Conservation (phyloP, 2,113 vertebrate species). For the Furnarius figulus region DNA sequence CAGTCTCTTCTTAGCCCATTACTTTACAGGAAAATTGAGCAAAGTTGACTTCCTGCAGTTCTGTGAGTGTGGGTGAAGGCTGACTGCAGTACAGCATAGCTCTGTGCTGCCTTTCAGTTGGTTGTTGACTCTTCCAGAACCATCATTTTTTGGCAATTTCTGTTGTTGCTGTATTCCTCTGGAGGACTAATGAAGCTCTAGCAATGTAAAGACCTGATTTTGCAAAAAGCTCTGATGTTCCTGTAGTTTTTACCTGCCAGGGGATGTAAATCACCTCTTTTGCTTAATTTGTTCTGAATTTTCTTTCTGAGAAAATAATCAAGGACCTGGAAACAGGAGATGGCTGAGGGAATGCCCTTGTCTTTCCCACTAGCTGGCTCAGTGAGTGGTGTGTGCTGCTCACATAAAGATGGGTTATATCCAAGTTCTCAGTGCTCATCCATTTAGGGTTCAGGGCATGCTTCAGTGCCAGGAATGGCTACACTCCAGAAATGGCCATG, state of each 20-base stretch:
- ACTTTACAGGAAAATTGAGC: neutral
- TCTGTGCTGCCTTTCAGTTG: neutral
- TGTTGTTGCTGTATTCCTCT: neutral
- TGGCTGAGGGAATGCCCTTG: neutral
- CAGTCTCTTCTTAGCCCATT: neutral
- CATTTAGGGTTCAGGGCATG: neutral
- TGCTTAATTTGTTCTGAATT: neutral
- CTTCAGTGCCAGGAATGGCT: neutral
- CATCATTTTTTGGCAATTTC: neutral
- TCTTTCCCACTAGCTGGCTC: neutral
- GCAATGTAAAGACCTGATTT: neutral
- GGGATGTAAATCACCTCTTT: neutral
- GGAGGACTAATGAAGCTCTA: rapidly evolving
- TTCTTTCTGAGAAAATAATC: neutral
- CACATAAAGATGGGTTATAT: neutral
- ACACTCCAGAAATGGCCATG: neutral
- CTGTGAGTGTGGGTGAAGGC: neutral
- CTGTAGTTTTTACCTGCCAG: neutral
- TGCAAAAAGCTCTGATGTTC: neutral
- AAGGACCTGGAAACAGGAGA: neutral
- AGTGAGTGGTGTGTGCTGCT: neutral
- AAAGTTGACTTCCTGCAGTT: neutral
- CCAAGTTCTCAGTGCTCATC: neutral
- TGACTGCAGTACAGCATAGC: neutral
- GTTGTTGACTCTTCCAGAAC: neutral